Conservation (phyloP, 2,797 vertebrate species). For the Discoglossus pictus region DNA sequence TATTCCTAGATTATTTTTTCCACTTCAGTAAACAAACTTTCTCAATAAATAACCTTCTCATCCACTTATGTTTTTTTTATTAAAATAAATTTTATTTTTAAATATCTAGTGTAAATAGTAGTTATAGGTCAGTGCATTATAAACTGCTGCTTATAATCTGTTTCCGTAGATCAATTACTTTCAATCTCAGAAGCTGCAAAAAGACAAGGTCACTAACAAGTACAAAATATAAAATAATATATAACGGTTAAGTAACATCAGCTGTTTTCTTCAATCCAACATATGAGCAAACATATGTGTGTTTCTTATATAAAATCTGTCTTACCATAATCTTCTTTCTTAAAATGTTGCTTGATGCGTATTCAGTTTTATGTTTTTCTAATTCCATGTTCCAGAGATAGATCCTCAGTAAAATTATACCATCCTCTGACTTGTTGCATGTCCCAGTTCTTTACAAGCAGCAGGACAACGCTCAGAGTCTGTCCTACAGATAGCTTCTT, state of each 20-base stretch:
- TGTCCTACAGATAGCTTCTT: slow-evolving; percentile 72
- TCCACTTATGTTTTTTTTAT: no score
- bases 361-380: slow-evolving; percentile 59
- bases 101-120: no score
- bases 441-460: slow-evolving; percentile 64
- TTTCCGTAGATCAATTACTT: no score
- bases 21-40: no score
- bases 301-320: slow-evolving; percentile 24
- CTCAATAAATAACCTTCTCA: no score
- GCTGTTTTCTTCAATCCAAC: slow-evolving; percentile 11
- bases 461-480: slow-evolving; percentile 70
- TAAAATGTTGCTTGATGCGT: slow-evolving; percentile 63
- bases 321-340: slow-evolving; percentile 79
- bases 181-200: no score
- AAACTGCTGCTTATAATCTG: no score
- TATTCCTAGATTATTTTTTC: no score
- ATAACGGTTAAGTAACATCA: slow-evolving; percentile 9
- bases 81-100: no score
- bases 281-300: slow-evolving; percentile 29
- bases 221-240: no score
- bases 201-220: slow-evolving; percentile 51
- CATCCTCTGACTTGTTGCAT: slow-evolving; percentile 63
- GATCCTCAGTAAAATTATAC: slow-evolving; percentile 56
- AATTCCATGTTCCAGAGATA: slow-evolving; percentile 66
- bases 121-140: no score